Evolutionary conservation across 2,797 vertebrate species (phyloP).

Genomic region (Tadarida brasiliensis): DNA sequence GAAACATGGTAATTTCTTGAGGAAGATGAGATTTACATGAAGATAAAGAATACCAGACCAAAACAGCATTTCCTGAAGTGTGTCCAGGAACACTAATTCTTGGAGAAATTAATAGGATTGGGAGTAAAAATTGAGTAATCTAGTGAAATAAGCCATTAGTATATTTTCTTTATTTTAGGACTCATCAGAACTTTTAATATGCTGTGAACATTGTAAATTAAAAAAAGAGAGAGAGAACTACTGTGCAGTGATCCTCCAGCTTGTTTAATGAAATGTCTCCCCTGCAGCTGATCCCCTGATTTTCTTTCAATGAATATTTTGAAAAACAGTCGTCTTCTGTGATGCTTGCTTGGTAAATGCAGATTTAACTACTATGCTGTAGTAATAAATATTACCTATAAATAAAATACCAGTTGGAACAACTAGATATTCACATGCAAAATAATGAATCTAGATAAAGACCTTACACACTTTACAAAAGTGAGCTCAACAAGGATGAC

Average conservation of each 20-base stretch:
- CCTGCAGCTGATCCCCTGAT: not conserved
- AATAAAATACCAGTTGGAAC: not conserved
- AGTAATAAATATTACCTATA: not conserved
- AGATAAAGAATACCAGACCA: not conserved
- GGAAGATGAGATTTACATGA: constrained; percentile 8
- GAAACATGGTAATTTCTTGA: not conserved
- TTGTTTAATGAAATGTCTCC: not conserved
- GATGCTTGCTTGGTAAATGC: not conserved
- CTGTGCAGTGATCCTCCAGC: accelerated
- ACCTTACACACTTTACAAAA: not conserved
- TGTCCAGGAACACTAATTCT: not conserved
- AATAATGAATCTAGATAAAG: not conserved
- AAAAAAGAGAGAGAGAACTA: not conserved
- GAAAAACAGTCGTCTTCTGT: not conserved
- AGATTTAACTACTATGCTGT: not conserved
- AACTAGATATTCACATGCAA: not conserved
- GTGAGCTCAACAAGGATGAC: not conserved
- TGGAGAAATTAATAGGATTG: not conserved
- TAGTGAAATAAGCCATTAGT: not conserved
- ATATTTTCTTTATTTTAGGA: not conserved
- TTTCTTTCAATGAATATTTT: not conserved
- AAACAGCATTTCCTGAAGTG: not conserved
- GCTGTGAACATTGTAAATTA: not conserved
- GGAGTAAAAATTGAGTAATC: not conserved
- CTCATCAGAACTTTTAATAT: not conserved